Percentiles rank a stretch among this genome's conserved stretches.
phyloP scores from a whole-genome alignment of 2,113 vertebrate species.

The Cervus canadensis region DNA sequence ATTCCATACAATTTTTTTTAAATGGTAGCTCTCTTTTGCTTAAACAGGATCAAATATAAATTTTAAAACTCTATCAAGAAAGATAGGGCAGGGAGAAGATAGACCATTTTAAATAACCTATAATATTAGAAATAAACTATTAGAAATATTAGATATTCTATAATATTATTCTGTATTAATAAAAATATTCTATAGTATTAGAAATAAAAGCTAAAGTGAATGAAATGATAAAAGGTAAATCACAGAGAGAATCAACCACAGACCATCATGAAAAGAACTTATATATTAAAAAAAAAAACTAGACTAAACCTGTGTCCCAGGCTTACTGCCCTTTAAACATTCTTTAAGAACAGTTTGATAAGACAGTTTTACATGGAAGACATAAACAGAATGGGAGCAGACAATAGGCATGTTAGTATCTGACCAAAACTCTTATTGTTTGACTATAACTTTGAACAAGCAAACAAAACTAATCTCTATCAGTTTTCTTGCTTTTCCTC shows the following conservation, averaged over 20 bases:
- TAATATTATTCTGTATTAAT: neutral
- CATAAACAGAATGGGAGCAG: neutral
- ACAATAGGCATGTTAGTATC: neutral
- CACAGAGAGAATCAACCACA: neutral
- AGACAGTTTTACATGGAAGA: neutral
- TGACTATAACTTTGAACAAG: neutral
- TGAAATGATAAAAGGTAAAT: slow-evolving; percentile 31
- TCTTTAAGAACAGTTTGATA: slow-evolving; percentile 35
- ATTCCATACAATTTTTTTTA: neutral
- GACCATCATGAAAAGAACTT: neutral
- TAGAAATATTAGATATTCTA: neutral
- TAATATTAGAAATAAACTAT: neutral
- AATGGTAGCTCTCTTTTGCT: neutral
- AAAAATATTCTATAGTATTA: neutral
- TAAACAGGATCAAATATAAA: neutral
- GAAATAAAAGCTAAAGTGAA: slow-evolving; percentile 35
- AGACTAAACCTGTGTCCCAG: neutral
- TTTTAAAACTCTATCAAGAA: neutral
- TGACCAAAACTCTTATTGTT: neutral
- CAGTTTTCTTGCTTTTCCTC: slow-evolving; percentile 19
- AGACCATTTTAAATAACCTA: slow-evolving; percentile 3
- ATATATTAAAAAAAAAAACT: neutral
- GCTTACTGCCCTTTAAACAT: neutral
- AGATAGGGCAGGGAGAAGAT: neutral
- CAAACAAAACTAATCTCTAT: slow-evolving; percentile 50